A percentile compares a stretch with the other conserved stretches of the same genome.
These are phyloP conservation scores for Cryptocheilus praepositus DNA, from an alignment of 2,888 invertebrate species.

Conservation along the genomic window DNA sequence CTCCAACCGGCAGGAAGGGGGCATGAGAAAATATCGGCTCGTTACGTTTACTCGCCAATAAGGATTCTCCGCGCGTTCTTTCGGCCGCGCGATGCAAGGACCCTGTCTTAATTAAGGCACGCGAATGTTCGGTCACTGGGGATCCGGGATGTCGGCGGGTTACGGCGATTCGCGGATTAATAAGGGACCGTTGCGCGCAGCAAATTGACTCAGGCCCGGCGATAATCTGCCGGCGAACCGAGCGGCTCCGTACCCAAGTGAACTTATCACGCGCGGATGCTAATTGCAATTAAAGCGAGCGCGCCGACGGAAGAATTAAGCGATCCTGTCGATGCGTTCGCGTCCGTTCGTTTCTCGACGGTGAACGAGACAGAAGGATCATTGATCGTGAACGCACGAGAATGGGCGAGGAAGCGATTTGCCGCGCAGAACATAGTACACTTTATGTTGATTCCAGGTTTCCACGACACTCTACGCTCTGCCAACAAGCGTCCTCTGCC, in stretches of 20 bases:
- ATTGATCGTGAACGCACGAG: neutral
- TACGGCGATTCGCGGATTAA: slow-evolving; percentile 15
- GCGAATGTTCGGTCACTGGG: slow-evolving; percentile 7
- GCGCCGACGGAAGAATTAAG: too few relatives aligned
- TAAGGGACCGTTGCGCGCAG: slow-evolving; percentile 9
- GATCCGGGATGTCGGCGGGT: slow-evolving; percentile 16
- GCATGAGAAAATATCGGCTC: slow-evolving; percentile 36
- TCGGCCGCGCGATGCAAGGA: slow-evolving; percentile 19
- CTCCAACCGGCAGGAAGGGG: slow-evolving; percentile 11
- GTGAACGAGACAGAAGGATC: neutral
- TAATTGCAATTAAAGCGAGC: too few relatives aligned
- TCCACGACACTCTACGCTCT: neutral
- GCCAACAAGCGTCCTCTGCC: slow-evolving; percentile 1
- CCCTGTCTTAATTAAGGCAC: slow-evolving; percentile 48
- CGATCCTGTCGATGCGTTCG: too few relatives aligned
- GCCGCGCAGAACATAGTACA: slow-evolving; percentile 42
- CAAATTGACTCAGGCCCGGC: neutral
- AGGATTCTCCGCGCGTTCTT: slow-evolving; percentile 31
- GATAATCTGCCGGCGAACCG: neutral
- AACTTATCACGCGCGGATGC: too few relatives aligned
- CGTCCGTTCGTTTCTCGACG: neutral
- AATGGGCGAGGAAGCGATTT: slow-evolving; percentile 26
- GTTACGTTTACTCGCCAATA: slow-evolving; percentile 46
- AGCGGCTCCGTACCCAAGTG: too few relatives aligned
- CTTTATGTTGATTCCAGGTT: slow-evolving; percentile 53